Conservation (phyloP, 1,140 invertebrate species). For the Mesaphorura yosii region DNA sequence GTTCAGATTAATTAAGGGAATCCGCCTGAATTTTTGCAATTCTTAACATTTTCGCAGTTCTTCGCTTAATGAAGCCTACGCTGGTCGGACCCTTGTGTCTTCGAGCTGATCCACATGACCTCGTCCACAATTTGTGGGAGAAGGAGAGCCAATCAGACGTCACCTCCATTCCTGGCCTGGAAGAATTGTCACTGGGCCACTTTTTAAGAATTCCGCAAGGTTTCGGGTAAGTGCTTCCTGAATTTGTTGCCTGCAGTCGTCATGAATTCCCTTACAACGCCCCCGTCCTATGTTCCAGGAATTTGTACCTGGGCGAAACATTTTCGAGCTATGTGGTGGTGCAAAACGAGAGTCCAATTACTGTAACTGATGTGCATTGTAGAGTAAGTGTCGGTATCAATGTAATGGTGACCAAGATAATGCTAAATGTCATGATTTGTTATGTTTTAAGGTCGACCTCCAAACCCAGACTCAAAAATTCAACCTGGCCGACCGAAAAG, state of each 20-base stretch:
- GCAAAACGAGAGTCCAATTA: conserved; percentile 80
- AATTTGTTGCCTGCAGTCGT: background rate
- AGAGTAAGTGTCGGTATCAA: conserved; percentile 44
- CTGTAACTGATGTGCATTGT: conserved; percentile 66
- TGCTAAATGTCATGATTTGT: conserved; percentile 6
- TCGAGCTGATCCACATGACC: conserved; percentile 69
- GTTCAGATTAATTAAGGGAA: background rate
- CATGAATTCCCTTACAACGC: background rate
- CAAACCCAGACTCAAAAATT: conserved; percentile 83
- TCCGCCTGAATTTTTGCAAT: background rate
- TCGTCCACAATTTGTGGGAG: conserved; percentile 65
- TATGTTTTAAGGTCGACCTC: conserved; percentile 59
- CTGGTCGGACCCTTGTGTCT: conserved; percentile 65
- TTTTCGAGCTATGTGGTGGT: conserved; percentile 96
- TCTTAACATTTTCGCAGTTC: conserved; percentile 53
- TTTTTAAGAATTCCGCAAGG: conserved; percentile 87
- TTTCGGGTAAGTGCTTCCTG: conserved; percentile 61
- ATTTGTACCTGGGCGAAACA: conserved; percentile 84
- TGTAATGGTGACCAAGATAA: conserved; percentile 5
- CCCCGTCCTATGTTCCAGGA: conserved; percentile 42
- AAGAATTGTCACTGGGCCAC: conserved; percentile 70
- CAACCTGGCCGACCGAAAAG: conserved; percentile 47
- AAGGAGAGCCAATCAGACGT: conserved; percentile 64
- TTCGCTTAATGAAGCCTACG: conserved; percentile 79
- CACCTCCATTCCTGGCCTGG: conserved; percentile 59